Conservation (phyloP, 2,888 invertebrate genomes). For the Cremastinae sp. region DNA sequence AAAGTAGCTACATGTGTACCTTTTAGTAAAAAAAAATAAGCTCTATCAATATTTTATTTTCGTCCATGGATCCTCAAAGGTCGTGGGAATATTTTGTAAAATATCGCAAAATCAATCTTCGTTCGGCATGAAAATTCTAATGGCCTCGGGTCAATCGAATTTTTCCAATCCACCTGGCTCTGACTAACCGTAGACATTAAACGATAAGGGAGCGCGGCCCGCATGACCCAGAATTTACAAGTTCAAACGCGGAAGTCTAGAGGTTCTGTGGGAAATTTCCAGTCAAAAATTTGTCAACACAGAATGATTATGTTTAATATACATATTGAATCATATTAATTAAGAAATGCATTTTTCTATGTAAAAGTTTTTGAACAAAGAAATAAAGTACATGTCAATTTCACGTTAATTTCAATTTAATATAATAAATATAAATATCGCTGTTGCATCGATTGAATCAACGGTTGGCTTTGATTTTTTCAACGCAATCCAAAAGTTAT, state of each 20-base stretch:
- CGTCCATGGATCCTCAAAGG: too few relatives aligned
- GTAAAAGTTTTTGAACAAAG: too few relatives aligned
- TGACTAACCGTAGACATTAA: constrained; percentile 55
- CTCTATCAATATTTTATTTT: too few relatives aligned
- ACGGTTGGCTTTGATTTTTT: too few relatives aligned
- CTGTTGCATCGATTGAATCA: too few relatives aligned
- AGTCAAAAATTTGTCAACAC: neutral
- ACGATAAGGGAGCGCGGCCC: constrained; percentile 50
- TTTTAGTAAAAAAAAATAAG: too few relatives aligned
- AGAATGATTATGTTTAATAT: too few relatives aligned
- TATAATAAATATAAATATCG: too few relatives aligned
- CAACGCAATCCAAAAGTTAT: constrained; percentile 19
- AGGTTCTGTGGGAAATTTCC: constrained; percentile 7
- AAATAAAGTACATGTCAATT: too few relatives aligned
- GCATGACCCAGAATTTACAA: constrained; percentile 58
- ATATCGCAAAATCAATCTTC: constrained; percentile 41
- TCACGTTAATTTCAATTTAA: too few relatives aligned
- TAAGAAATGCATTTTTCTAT: too few relatives aligned
- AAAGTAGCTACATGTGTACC: too few relatives aligned
- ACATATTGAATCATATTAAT: neutral
- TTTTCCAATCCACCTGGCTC: constrained; percentile 48
- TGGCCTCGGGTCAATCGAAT: constrained; percentile 34
- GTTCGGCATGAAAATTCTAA: neutral
- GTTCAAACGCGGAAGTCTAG: constrained; percentile 56
- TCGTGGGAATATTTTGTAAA: neutral